Conservation (phyloP, 2,888 invertebrate species). For the Chydorus sphaericus region DNA sequence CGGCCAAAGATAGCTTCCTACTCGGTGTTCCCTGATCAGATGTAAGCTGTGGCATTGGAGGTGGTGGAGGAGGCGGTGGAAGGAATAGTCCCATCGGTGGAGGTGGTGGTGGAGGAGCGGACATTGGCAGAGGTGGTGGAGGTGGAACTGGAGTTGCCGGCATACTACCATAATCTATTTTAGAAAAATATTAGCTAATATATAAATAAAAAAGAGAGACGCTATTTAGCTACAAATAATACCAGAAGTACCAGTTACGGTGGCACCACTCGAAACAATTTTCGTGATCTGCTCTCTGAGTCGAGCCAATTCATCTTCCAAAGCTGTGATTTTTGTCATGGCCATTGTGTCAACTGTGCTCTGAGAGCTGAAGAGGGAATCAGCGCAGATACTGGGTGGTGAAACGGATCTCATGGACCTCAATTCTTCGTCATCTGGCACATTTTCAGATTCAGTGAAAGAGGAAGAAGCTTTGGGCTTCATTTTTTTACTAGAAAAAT, state of each 20-base stretch:
- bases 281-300: slow-evolving; percentile 14
- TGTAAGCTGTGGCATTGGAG: not conserved
- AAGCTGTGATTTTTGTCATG: slow-evolving; percentile 14
- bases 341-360: slow-evolving; percentile 15
- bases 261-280: slow-evolving; percentile 8
- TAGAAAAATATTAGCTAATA: not conserved
- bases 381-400: slow-evolving; percentile 13
- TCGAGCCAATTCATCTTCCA: slow-evolving; percentile 14
- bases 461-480: not conserved
- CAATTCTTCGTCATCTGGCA: slow-evolving; percentile 7
- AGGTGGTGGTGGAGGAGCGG: not conserved
- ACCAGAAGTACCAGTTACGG: not conserved
- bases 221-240: too few species aligned
- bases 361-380: slow-evolving; percentile 14
- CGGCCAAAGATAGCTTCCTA: slow-evolving; percentile 12
- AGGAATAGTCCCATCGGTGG: too few species aligned
- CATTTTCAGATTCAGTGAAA: not conserved
- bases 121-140: slow-evolving; percentile 2
- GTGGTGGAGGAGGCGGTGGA: slow-evolving; percentile 15
- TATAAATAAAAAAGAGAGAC: not conserved
- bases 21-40: not conserved
- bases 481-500: slow-evolving; percentile 1
- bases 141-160: slow-evolving; percentile 10
- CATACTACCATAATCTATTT: slow-evolving; percentile 4
- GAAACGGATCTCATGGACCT: slow-evolving; percentile 7